phyloP scores from a whole-genome alignment of 1,140 invertebrate species.

The Drosophila subpulchrella region DNA sequence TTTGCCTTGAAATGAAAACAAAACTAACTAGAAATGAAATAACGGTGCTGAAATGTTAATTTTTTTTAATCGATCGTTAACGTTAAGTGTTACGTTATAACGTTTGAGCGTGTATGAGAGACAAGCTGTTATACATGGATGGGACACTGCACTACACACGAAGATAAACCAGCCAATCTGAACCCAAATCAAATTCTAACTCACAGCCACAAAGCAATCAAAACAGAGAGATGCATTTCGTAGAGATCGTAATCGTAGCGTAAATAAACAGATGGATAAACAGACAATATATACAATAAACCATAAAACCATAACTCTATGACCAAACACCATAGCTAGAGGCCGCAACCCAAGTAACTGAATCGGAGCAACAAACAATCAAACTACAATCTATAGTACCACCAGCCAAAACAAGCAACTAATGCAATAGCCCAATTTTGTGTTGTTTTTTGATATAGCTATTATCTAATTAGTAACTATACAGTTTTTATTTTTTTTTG shows the following conservation, averaged over 20 bases:
- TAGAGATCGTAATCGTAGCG: constrained; percentile 15
- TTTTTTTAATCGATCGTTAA: constrained; percentile 69
- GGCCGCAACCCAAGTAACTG: constrained; percentile 70
- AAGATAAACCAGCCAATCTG: constrained; percentile 27
- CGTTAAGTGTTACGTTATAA: constrained; percentile 65
- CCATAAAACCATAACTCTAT: constrained; percentile 29
- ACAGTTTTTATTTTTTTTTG: constrained; percentile 18
- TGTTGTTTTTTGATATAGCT: constrained; percentile 49
- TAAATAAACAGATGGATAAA: not conserved
- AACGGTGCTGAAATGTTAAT: constrained; percentile 84
- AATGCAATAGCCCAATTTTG: constrained; percentile 76
- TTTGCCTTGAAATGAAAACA: constrained; percentile 82
- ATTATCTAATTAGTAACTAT: constrained; percentile 51
- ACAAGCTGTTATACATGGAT: constrained; percentile 68
- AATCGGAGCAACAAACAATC: constrained; percentile 81
- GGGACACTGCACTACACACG: constrained; percentile 31
- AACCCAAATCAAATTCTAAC: constrained; percentile 26
- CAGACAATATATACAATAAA: constrained; percentile 15
- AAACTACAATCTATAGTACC: constrained; percentile 52
- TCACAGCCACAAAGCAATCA: constrained; percentile 10
- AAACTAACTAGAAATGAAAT: constrained; percentile 60
- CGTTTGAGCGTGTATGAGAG: constrained; percentile 52
- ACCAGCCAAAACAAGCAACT: constrained; percentile 48
- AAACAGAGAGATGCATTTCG: constrained; percentile 30
- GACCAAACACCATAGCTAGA: constrained; percentile 53